These are phyloP conservation scores for Sebastes itinus DNA, from an alignment of 2,797 vertebrate species.

Conservation along the genomic window DNA sequence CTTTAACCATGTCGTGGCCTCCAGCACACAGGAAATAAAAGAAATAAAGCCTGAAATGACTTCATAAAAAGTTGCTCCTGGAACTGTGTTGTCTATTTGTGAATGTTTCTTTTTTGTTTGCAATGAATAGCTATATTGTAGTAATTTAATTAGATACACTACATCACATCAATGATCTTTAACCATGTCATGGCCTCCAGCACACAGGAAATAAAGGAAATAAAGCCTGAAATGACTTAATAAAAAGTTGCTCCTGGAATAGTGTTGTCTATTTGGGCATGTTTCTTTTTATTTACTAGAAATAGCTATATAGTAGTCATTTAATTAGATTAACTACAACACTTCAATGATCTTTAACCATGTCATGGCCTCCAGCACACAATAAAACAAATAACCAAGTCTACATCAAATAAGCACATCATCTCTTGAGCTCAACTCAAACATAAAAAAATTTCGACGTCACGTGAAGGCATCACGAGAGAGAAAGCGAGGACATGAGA, in stretches of 20 bases:
- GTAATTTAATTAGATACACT: neutral
- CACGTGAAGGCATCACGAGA: slow-evolving; percentile 40
- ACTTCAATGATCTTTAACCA: neutral
- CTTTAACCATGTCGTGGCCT: neutral
- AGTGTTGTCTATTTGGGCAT: neutral
- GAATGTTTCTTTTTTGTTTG: neutral
- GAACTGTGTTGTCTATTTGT: neutral
- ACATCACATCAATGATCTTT: neutral
- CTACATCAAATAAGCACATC: neutral
- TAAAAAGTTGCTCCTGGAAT: neutral
- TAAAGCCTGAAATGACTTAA: neutral
- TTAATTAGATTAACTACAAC: neutral
- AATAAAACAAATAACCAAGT: neutral
- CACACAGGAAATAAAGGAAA: no score
- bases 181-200: no score
- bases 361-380: no score
- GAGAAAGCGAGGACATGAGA: slow-evolving; percentile 53
- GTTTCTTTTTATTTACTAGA: neutral
- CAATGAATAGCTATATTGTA: neutral
- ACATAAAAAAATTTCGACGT: neutral
- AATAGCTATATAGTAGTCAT: neutral
- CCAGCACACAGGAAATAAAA: no score
- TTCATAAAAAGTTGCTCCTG: neutral
- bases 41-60: neutral
- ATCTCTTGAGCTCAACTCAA: neutral